These are phyloP conservation scores for Felis chaus DNA, from an alignment of 2,113 vertebrate species.

Conservation along the genomic window DNA sequence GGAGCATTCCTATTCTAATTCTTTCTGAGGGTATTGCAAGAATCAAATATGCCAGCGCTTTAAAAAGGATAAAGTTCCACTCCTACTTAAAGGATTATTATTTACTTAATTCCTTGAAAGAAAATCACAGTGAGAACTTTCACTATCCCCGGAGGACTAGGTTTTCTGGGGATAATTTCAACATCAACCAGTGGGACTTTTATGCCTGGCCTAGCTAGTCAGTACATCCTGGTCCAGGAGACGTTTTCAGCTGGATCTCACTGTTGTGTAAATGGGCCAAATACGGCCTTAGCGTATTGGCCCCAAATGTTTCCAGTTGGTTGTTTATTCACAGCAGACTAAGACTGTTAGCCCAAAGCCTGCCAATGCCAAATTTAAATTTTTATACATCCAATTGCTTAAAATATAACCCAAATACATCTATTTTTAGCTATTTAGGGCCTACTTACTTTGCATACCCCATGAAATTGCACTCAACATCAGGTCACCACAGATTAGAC, in stretches of 20 bases:
- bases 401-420: neutral
- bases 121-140: slow-evolving; percentile 46
- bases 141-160: neutral
- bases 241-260: neutral
- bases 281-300: neutral
- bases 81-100: neutral
- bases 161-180: neutral
- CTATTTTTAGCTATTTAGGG: neutral
- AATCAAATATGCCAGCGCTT: neutral
- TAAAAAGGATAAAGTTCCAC: slow-evolving; percentile 16
- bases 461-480: neutral
- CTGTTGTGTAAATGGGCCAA: neutral
- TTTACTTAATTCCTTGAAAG: slow-evolving; percentile 57
- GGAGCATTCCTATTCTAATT: neutral
- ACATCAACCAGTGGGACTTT: neutral
- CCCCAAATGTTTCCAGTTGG: neutral
- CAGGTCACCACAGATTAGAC: neutral
- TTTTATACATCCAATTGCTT: neutral
- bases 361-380: neutral
- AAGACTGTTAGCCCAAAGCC: neutral
- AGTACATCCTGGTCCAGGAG: neutral
- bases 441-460: neutral
- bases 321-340: neutral
- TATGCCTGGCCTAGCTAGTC: neutral
- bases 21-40: neutral